Conservation (phyloP, 1,140 invertebrate genomes). For the Tenebrio molitor region DNA sequence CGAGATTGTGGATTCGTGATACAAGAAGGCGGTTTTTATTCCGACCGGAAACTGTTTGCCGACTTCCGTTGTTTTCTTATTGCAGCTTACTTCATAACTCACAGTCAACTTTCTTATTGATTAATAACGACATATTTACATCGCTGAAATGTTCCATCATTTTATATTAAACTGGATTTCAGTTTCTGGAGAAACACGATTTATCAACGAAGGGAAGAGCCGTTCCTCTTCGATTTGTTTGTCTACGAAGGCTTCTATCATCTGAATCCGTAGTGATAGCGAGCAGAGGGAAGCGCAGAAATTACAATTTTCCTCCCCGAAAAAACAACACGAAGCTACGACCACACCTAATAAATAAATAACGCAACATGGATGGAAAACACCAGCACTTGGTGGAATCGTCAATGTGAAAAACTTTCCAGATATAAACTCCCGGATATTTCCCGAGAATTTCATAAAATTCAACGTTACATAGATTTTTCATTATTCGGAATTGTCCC, state of each 20-base stretch:
- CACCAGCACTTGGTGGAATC: too few species aligned
- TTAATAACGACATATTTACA: slow-evolving; percentile 47
- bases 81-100: slow-evolving; percentile 46
- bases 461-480: too few species aligned
- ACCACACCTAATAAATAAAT: too few species aligned
- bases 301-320: too few species aligned
- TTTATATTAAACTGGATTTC: slow-evolving; percentile 43
- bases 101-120: slow-evolving; percentile 46
- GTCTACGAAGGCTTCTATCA: slow-evolving; percentile 4
- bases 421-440: too few species aligned
- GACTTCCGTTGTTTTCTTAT: slow-evolving; percentile 49
- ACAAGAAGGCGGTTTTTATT: slow-evolving; percentile 42
- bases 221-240: slow-evolving; percentile 36
- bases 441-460: too few species aligned
- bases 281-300: not conserved
- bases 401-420: too few species aligned
- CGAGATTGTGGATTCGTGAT: slow-evolving; percentile 43
- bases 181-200: slow-evolving; percentile 32
- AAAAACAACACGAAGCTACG: too few species aligned
- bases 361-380: too few species aligned
- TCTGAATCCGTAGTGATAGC: slow-evolving; percentile 4
- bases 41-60: slow-evolving; percentile 44
- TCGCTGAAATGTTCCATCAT: slow-evolving; percentile 43
- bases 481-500: too few species aligned
- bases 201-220: slow-evolving; percentile 19